Evolutionary conservation across 2,888 invertebrate genomes (phyloP), one percentile per base, ranked within the genome.

Genomic region (Dicyrtoma fusca): DNA sequence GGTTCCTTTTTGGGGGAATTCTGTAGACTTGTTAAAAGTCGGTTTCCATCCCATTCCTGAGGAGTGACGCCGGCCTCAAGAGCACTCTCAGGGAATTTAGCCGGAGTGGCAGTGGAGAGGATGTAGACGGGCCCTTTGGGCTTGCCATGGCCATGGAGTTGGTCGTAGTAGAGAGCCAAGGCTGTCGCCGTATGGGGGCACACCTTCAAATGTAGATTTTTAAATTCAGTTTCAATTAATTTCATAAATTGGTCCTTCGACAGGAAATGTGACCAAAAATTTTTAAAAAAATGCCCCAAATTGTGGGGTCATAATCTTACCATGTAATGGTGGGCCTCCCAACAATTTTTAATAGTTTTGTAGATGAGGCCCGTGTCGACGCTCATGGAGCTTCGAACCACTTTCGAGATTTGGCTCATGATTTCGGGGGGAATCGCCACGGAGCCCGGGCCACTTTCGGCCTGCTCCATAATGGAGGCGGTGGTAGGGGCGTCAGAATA

Each of bases 171-270:
- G 49, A 83, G 84, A 17, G 82, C 79, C 13, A 83, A 82, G 34
- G 83, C 85, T 1, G 82, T 81, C 4, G 85, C 85, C 0, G 85
- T 85, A 76, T 85, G 85, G 3, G 85, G 85, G 80, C 85, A 85
- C 2, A 84, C 69, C 69, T 82, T 26, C 13, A 63, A 44, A n/a
- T n/a, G n/a, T n/a, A n/a, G n/a, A n/a, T n/a, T n/a, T n/a, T n/a
- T n/a, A n/a, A n/a, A n/a, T n/a, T n/a, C n/a, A n/a, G n/a, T n/a
- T n/a, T n/a, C n/a, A n/a, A n/a, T n/a, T n/a, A n/a, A n/a, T n/a
- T n/a, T n/a, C n/a, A n/a, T n/a, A n/a, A n/a, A n/a, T n/a, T n/a
- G n/a, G n/a, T n/a, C n/a, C n/a, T n/a, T n/a, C n/a, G n/a, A n/a
- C n/a, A n/a, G n/a, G n/a, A n/a, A n/a, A n/a, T n/a, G n/a, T n/a